These are phyloP conservation scores for Novumbra hubbsi DNA, from an alignment of 2,797 vertebrate genomes.

Conservation along the genomic window DNA sequence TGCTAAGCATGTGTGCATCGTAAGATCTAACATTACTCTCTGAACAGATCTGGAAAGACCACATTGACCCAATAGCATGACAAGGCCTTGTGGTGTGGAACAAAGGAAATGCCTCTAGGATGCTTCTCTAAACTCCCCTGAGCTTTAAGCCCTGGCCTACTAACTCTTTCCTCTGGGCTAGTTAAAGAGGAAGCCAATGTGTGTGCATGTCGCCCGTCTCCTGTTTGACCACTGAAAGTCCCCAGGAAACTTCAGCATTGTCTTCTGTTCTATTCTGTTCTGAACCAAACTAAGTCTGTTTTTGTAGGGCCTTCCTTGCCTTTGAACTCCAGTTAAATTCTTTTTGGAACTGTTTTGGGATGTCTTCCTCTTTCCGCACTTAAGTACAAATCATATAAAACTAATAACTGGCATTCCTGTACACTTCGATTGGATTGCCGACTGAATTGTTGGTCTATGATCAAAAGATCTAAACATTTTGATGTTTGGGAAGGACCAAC, in stretches of 20 bases:
- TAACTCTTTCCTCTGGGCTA: neutral
- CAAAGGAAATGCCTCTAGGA: neutral
- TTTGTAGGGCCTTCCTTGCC: slow-evolving; percentile 33
- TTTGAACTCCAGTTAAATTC: slow-evolving; percentile 9
- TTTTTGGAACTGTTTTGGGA: no score
- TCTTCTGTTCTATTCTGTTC: slow-evolving; percentile 3
- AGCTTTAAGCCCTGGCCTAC: neutral
- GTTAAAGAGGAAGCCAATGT: neutral
- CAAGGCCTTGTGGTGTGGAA: neutral
- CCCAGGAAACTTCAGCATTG: neutral
- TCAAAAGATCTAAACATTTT: no score
- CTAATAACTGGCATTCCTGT: no score
- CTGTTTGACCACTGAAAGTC: neutral
- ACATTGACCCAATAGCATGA: no score
- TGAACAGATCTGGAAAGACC: no score
- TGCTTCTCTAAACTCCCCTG: neutral
- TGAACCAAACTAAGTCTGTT: neutral
- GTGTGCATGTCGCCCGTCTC: neutral
- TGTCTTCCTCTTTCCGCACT: no score
- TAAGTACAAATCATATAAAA: no score
- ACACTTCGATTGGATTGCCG: no score
- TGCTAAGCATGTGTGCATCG: no score
- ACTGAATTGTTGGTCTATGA: no score
- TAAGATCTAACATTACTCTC: no score
- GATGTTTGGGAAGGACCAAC: no score